Evolutionary conservation across 2,113 vertebrate species (phyloP).

Genomic region (Xiphophorus maculatus): DNA sequence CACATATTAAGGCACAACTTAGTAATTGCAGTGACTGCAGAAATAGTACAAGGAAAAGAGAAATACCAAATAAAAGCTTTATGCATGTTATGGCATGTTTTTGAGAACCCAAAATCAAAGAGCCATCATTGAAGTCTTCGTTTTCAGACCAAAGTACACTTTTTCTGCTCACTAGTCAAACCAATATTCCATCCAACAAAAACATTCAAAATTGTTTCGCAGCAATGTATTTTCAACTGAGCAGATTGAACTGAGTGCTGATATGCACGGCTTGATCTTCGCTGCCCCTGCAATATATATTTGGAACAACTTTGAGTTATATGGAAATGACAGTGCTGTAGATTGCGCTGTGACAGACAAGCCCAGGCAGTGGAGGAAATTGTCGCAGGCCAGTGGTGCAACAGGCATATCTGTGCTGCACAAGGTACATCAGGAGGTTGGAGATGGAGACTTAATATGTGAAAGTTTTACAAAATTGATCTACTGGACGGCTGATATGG

Average conservation of each 20-base stretch:
- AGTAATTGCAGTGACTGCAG: too few relatives aligned
- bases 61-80: neutral
- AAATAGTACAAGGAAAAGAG: too few relatives aligned
- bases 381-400: conserved; percentile 12
- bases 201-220: neutral
- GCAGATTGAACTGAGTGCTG: neutral
- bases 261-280: neutral
- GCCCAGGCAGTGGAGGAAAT: neutral
- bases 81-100: neutral
- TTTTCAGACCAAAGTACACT: conserved; percentile 1
- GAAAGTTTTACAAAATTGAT: conserved; percentile 19
- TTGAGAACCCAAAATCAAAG: neutral
- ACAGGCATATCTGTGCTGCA: neutral
- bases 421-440: neutral
- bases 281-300: neutral
- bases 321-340: conserved; percentile 1
- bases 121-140: neutral
- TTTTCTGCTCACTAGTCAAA: neutral
- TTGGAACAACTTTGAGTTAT: neutral
- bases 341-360: conserved; percentile 8
- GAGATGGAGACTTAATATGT: conserved; percentile 8
- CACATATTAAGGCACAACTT: too few relatives aligned
- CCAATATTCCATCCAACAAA: neutral
- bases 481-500: neutral
- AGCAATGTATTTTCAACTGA: neutral